phyloP scores from a whole-genome alignment of 2,888 invertebrate genomes.

The Barypeithes pellucidus region DNA sequence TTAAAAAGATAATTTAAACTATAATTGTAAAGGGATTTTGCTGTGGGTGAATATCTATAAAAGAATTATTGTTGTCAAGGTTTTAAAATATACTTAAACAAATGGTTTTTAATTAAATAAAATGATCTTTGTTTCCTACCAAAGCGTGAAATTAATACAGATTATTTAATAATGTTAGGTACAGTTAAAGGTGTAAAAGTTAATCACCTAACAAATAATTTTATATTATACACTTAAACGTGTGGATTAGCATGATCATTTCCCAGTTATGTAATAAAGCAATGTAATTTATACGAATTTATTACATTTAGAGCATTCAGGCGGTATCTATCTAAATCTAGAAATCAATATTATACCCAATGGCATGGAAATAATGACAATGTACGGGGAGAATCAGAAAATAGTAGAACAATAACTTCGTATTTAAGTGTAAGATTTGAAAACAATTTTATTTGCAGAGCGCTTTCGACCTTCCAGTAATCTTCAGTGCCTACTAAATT shows the following conservation, averaged over 20 bases:
- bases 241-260: background rate
- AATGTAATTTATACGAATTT: slow-evolving; percentile 23
- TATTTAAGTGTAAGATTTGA: too few species aligned
- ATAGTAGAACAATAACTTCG: too few species aligned
- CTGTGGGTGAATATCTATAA: background rate
- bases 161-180: background rate
- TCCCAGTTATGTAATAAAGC: slow-evolving; percentile 16
- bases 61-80: background rate
- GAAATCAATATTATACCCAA: slow-evolving; percentile 9
- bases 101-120: background rate
- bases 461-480: too few species aligned
- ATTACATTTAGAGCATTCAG: slow-evolving; percentile 12
- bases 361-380: slow-evolving; percentile 29
- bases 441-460: too few species aligned
- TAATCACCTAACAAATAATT: background rate
- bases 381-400: too few species aligned
- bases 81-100: background rate
- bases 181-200: background rate
- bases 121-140: background rate
- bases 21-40: too few species aligned
- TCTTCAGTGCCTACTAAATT: too few species aligned
- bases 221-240: background rate
- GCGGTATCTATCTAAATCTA: slow-evolving; percentile 20
- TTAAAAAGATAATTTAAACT: too few species aligned
- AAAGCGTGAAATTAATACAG: background rate